Conservation (phyloP, 2,888 invertebrate genomes). For the Xanthia icteritia region DNA sequence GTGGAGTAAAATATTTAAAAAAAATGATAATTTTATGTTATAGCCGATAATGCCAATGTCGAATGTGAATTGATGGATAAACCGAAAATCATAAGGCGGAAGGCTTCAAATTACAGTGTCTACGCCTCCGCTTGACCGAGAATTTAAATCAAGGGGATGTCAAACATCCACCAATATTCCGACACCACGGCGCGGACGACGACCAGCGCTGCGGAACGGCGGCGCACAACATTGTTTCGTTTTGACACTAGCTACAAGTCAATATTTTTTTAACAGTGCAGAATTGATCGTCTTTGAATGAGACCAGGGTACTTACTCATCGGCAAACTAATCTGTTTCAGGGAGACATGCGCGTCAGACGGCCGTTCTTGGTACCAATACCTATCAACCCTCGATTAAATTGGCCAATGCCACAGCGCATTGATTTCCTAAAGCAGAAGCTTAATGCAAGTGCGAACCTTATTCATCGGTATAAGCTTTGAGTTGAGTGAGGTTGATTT, state of each 20-base stretch:
- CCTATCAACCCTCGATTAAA: not conserved
- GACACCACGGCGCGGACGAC: not conserved
- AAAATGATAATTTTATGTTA: too few relatives aligned
- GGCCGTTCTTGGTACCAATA: not conserved
- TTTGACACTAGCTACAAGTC: too few relatives aligned
- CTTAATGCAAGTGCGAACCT: not conserved
- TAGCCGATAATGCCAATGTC: not conserved
- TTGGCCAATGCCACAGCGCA: not conserved
- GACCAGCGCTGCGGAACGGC: too few relatives aligned
- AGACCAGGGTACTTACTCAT: not conserved
- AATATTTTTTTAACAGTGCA: too few relatives aligned
- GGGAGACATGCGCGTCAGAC: not conserved
- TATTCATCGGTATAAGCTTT: not conserved
- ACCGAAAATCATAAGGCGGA: not conserved
- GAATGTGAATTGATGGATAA: not conserved
- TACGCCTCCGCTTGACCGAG: not conserved
- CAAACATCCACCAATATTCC: not conserved
- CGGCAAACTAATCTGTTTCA: not conserved
- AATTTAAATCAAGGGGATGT: not conserved
- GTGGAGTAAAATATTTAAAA: not conserved
- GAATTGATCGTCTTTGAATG: not conserved
- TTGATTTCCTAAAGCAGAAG: not conserved
- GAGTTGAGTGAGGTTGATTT: not conserved
- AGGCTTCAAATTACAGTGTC: not conserved
- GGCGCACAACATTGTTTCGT: too few relatives aligned